Percentiles rank a stretch among this genome's conserved stretches.
phyloP scores from a whole-genome alignment of 2,888 invertebrate species.

The Notodromas monacha region DNA sequence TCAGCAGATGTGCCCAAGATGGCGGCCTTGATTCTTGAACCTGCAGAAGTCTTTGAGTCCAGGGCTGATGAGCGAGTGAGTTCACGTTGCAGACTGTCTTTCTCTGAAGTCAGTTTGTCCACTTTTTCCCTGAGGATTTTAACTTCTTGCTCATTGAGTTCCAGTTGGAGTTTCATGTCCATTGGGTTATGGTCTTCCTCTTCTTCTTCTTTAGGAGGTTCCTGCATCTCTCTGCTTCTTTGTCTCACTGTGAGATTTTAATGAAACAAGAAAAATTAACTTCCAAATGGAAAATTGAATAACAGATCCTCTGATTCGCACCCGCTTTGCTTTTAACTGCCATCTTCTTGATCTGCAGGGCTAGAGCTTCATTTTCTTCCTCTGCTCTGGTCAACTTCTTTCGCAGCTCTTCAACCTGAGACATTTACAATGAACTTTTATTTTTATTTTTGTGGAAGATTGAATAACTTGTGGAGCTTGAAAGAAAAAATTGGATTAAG shows the following conservation, averaged over 20 bases:
- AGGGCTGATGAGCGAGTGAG: no score
- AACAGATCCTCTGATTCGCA: constrained; percentile 10
- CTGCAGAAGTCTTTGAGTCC: no score
- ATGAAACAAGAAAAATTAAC: no score
- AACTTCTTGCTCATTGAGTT: constrained; percentile 64
- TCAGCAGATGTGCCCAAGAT: no score
- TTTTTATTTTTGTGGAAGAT: no score
- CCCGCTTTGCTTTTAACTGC: constrained; percentile 31
- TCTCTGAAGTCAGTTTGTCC: constrained; percentile 47
- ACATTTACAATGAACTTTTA: constrained; percentile 11
- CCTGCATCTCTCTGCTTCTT: neutral
- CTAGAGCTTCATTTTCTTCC: constrained; percentile 82
- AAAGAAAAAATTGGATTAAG: no score
- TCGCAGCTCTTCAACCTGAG: constrained; percentile 51
- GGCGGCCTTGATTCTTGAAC: no score
- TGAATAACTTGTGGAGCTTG: no score
- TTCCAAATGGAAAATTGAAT: no score
- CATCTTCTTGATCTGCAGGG: constrained; percentile 83
- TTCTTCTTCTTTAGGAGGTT: constrained; percentile 21
- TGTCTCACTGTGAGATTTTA: neutral
- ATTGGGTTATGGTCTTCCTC: constrained; percentile 31
- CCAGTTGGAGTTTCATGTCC: constrained; percentile 47
- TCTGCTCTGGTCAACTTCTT: constrained; percentile 69
- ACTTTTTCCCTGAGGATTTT: constrained; percentile 46
- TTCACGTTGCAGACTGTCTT: constrained; percentile 34